Evolutionary conservation across 1,140 invertebrate genomes (phyloP).

Genomic region (Mercenaria mercenaria): DNA sequence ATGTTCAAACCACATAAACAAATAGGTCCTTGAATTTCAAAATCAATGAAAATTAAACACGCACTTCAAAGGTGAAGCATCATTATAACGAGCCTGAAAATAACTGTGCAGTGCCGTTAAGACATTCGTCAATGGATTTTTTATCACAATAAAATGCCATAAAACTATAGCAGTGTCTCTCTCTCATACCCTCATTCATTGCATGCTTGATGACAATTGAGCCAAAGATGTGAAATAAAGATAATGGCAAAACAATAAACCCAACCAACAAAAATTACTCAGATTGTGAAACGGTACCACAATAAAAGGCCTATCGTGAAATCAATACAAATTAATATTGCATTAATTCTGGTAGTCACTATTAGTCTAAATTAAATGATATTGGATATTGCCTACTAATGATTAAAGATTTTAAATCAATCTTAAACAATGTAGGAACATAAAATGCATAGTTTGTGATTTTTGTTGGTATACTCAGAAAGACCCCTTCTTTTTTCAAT

Average conservation of each 20-base stretch:
- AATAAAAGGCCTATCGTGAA: constrained; percentile 25
- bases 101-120: no score
- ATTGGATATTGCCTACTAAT: neutral
- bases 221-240: constrained; percentile 34
- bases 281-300: neutral
- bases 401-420: neutral
- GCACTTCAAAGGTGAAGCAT: neutral
- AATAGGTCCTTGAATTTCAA: neutral
- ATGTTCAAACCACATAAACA: neutral
- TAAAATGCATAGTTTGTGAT: no score
- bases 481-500: no score
- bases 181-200: neutral
- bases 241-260: constrained; percentile 39
- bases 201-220: constrained; percentile 41
- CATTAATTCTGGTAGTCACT: neutral
- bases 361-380: neutral
- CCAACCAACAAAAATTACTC: constrained; percentile 34
- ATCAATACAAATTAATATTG: constrained; percentile 57
- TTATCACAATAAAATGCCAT: neutral
- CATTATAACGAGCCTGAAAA: no score
- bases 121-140: neutral
- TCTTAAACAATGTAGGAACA: no score
- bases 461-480: no score
- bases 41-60: neutral
- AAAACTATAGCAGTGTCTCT: neutral